Evolutionary conservation across 2,888 invertebrate genomes (phyloP), one percentile per base, ranked within the genome.

Genomic region (Drosophila melanosoma): DNA sequence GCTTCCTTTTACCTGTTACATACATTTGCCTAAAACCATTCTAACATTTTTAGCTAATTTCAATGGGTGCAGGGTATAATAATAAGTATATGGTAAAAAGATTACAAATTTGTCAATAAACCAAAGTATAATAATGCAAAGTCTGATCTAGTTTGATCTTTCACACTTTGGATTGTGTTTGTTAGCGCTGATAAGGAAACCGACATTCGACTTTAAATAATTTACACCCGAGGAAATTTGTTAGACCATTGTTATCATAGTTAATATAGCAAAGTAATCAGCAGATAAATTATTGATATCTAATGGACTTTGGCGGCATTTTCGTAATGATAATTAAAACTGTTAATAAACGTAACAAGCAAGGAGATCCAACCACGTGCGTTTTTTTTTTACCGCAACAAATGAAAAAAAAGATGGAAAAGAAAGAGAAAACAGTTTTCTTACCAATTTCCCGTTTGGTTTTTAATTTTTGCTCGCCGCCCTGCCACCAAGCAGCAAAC

Each of bases 401-500:
- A 63, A 8, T 45, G 7, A 54, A n/a, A 23, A 20, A 49, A 10
- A 6, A 17, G 42, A 33, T 26, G 26, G 3, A 20, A 23, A 33
- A 26, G 32, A 45, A 38, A 45, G 15, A 3, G 23, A 32, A 11
- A 6, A 23, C 32, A 7, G 26, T 38, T n/a, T 5, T 64, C 69
- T 62, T 75, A 82, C 91, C 89, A 5, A 91, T 81, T 77, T 82
- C 83, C 2, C 89, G 78, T 23, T 81, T 84, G 32, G 61, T 73
- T 40, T 79, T 80, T 0, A 92, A 66, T 93, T 96, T 96, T 53
- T 96, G 94, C 60, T 93, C 93, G 29, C 96, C 95, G 10, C 97
- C 97, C 93, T 97, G 96, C 77, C 97, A 94, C 81, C 97, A 94
- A 92, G 96, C 93, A 0, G 97, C 97, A 77, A 98, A 93, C 93